Conservation (phyloP, 2,888 invertebrate genomes). For the Biston betularia region DNA sequence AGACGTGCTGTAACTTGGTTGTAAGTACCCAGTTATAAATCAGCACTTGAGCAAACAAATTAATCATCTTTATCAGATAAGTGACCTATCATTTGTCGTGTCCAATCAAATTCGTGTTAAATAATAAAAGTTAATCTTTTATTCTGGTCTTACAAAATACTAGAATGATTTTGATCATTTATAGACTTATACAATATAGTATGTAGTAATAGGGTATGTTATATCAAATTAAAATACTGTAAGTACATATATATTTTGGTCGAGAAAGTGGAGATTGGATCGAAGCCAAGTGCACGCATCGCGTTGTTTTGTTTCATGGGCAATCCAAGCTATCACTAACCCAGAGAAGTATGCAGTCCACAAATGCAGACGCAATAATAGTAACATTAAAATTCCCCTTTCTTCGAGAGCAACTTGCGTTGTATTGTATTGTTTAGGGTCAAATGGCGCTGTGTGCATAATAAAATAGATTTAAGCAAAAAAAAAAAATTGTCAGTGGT, state of each 20-base stretch:
- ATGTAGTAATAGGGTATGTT: no score
- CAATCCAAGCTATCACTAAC: neutral
- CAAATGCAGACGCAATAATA: neutral
- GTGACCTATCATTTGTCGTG: neutral
- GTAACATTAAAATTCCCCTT: no score
- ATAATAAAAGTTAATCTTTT: neutral
- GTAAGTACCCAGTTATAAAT: neutral
- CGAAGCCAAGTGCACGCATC: conserved; percentile 41
- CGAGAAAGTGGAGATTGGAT: conserved; percentile 26
- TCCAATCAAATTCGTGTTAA: conserved; percentile 5
- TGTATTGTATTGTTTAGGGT: no score
- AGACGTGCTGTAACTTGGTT: no score
- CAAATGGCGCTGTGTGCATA: no score
- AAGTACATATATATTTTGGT: no score
- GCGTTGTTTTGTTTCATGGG: conserved; percentile 39
- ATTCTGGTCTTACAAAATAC: neutral
- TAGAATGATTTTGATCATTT: no score
- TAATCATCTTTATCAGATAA: conserved; percentile 7
- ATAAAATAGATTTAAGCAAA: no score
- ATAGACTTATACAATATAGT: no score
- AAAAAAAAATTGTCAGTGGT: no score
- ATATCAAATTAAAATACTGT: no score
- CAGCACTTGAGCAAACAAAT: neutral
- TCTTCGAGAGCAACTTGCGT: no score
- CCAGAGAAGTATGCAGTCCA: neutral